A percentile compares a stretch with the other conserved stretches of the same genome.
Conservation (phyloP, 2,888 invertebrate genomes). For the Reticulitermes lucifugus region DNA sequence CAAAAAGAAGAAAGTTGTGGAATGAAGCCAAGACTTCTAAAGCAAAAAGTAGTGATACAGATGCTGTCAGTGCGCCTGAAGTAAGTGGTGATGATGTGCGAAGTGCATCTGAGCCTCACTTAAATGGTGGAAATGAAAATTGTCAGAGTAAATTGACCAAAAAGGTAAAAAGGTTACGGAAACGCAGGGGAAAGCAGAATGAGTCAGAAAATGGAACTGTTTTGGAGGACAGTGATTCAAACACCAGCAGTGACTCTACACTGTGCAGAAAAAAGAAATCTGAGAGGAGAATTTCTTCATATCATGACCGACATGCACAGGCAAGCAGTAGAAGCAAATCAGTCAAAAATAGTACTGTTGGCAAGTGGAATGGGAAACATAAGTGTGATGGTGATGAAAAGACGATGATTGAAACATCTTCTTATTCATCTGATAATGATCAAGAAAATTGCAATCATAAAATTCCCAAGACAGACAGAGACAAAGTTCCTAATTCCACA, state of each 20-base stretch:
- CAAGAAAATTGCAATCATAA: slow-evolving; percentile 1
- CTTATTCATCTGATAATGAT: slow-evolving; percentile 11
- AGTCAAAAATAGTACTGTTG: neutral
- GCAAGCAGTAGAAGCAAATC: neutral
- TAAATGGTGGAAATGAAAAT: neutral
- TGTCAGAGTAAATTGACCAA: neutral
- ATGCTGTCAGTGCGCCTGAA: slow-evolving; percentile 3
- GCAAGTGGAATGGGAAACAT: neutral
- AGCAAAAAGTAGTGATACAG: slow-evolving; percentile 23
- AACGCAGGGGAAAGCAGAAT: neutral
- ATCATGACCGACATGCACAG: neutral
- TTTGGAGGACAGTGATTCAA: neutral
- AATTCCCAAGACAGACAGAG: neutral
- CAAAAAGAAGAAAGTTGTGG: slow-evolving; percentile 4
- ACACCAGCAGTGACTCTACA: neutral
- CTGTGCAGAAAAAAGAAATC: neutral
- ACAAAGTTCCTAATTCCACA: slow-evolving; percentile 33
- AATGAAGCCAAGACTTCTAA: neutral
- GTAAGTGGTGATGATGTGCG: slow-evolving; percentile 15
- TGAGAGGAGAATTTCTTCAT: slow-evolving; percentile 6
- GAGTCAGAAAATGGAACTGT: slow-evolving; percentile 25
- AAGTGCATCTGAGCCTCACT: neutral
- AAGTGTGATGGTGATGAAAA: neutral
- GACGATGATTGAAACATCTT: neutral
- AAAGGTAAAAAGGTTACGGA: slow-evolving; percentile 2